Conservation (phyloP, 2,888 invertebrate genomes). For the Hyalella azteca region DNA sequence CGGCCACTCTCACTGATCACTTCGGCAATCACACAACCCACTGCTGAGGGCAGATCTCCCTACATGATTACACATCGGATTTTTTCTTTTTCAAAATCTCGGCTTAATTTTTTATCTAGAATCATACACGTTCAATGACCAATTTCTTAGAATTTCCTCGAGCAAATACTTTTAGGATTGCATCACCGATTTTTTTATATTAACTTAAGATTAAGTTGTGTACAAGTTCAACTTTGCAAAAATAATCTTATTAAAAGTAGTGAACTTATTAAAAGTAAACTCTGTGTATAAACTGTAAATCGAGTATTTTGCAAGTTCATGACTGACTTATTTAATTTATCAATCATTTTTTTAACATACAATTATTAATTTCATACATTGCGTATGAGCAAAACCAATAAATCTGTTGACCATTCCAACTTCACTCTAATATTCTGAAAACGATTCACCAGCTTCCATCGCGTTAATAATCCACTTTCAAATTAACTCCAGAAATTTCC, state of each 20-base stretch:
- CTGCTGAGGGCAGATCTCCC: neutral
- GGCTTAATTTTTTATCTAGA: neutral
- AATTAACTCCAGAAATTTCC: neutral
- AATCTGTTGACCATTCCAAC: too few relatives aligned
- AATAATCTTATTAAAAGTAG: too few relatives aligned
- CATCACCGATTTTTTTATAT: neutral
- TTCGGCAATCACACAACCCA: neutral
- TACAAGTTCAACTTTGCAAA: too few relatives aligned
- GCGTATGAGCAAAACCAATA: too few relatives aligned
- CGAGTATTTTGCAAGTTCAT: too few relatives aligned
- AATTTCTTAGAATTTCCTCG: neutral
- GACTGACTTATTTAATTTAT: too few relatives aligned
- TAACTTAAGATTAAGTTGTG: neutral
- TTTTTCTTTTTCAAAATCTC: neutral
- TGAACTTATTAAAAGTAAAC: too few relatives aligned
- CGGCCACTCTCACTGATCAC: constrained; percentile 1
- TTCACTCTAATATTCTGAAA: too few relatives aligned
- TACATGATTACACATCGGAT: neutral
- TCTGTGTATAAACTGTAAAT: too few relatives aligned
- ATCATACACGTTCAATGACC: neutral
- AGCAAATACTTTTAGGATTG: neutral
- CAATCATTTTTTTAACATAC: too few relatives aligned
- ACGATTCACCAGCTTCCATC: neutral
- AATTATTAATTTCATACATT: too few relatives aligned
- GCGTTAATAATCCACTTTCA: neutral